Conservation (phyloP, 1,140 invertebrate genomes). For the Riptortus pedestris region DNA sequence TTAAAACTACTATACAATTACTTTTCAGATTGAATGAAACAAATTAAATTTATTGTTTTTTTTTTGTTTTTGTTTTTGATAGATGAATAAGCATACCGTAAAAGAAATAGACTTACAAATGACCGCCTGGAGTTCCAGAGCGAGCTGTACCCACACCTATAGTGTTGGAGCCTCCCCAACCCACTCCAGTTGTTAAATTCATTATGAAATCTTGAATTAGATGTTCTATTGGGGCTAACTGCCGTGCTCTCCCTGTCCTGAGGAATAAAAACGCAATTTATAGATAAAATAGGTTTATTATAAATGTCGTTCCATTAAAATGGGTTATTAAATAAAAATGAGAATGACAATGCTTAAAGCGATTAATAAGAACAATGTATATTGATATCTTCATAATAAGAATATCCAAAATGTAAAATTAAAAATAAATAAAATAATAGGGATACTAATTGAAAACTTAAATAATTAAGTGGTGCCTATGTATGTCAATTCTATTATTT, state of each 20-base stretch:
- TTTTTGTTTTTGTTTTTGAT: too few species aligned
- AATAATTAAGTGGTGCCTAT: too few species aligned
- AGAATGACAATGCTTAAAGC: slow-evolving; percentile 17
- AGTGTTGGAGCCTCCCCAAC: slow-evolving; percentile 29
- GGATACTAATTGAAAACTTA: too few species aligned
- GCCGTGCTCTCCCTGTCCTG: slow-evolving; percentile 31
- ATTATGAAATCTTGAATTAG: slow-evolving; percentile 48
- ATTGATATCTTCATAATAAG: slow-evolving; percentile 20
- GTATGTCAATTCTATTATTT: too few species aligned
- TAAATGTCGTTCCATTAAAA: slow-evolving; percentile 21
- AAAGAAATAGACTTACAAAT: slow-evolving; percentile 18
- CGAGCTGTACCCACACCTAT: slow-evolving; percentile 25
- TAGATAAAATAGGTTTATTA: slow-evolving; percentile 19
- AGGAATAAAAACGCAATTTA: slow-evolving; percentile 18
- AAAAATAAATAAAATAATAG: too few species aligned
- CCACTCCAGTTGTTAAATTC: slow-evolving; percentile 42
- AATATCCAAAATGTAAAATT: too few species aligned
- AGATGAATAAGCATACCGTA: too few species aligned
- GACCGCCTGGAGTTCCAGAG: slow-evolving; percentile 18
- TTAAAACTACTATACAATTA: too few species aligned
- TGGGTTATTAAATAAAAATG: slow-evolving; percentile 19
- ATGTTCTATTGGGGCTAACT: slow-evolving; percentile 40
- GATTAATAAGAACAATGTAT: not conserved
- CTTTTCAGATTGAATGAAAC: too few species aligned
- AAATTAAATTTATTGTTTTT: too few species aligned